Base-by-base conservation (phyloP, 2,113 vertebrate genomes). In the Neoarius graeffei region DNA sequence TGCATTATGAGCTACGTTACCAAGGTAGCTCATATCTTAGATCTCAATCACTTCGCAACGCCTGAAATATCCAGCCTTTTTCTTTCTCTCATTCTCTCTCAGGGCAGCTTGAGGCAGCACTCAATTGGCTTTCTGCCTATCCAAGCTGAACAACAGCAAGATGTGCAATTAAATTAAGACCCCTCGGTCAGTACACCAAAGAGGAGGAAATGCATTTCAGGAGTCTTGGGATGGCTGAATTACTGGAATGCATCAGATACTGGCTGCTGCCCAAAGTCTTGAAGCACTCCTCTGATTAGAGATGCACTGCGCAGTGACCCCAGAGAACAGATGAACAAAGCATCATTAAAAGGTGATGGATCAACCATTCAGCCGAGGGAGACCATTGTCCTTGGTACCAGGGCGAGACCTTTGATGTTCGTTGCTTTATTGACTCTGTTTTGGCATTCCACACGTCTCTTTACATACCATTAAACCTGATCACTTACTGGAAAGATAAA, bases 321-420 rank as follows among this genome's bases (percentile, higher is more conserved):
- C 42, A 48, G 85, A 82, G 88, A 88, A 84, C 81, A 89, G 86
- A 88, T 85, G 88, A 89, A 87, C 85, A 89, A 88, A 80, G 88
- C 84, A 35, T 88, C 88, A 81, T 89, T 88, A 86, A 87, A 88
- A 85, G 90, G 85, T 90, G 86, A 91, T 90, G 91, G 88, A 91
- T 92, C 91, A 92, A 86, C 91, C 81, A 90, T 90, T 91, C 87
- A 64, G 86, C 85, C 90, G 67, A 90, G 84, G 90, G 91, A 91
- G 85, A 73, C 82, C 83, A 84, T 88, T 90, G 85, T 89, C 82
- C 86, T 86, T 90, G 84, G 87, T 73, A 62, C 85, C 50, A 54
- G 85, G 79, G 83, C 52, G 35, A 87, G 86, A 88, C 81, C 90
- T 89, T 91, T 91, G 89, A 89, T 90, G 87, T 91, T 87, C 74